phyloP scores from a whole-genome alignment of 2,113 vertebrate species.

The Perca fluviatilis region DNA sequence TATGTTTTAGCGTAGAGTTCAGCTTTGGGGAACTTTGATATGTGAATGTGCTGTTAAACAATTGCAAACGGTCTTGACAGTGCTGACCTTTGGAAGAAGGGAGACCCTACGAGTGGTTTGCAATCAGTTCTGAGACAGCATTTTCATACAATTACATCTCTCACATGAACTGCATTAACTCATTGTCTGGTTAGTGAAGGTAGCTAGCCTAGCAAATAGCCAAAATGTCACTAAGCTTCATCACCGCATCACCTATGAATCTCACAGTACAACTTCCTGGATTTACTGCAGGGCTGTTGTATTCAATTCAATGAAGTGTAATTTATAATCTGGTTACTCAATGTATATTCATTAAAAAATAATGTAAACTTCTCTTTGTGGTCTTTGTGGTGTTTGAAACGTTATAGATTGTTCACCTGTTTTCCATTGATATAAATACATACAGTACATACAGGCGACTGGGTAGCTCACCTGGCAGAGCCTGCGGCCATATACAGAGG shows the following conservation, averaged over 20 bases:
- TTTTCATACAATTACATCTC: not conserved
- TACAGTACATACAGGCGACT: no score
- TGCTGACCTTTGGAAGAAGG: not conserved
- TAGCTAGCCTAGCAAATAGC: not conserved
- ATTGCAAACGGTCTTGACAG: not conserved
- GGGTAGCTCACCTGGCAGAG: no score
- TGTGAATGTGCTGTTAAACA: not conserved
- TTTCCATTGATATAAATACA: not conserved
- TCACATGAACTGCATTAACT: not conserved
- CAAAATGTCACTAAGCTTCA: not conserved
- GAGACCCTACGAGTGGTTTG: not conserved
- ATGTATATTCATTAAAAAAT: not conserved
- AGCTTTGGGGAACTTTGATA: no score
- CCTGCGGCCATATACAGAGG: no score
- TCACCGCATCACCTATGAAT: not conserved
- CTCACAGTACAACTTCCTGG: not conserved
- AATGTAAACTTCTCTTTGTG: not conserved
- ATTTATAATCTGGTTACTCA: not conserved
- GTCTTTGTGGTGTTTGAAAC: not conserved
- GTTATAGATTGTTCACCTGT: not conserved
- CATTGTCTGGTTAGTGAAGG: not conserved
- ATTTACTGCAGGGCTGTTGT: not conserved
- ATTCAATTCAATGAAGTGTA: not conserved
- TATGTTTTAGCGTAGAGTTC: not conserved
- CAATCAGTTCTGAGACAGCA: not conserved